A percentile compares a stretch with the other conserved stretches of the same genome.
Conservation (phyloP, 2,888 invertebrate genomes). For the Steinernema carpocapsae region DNA sequence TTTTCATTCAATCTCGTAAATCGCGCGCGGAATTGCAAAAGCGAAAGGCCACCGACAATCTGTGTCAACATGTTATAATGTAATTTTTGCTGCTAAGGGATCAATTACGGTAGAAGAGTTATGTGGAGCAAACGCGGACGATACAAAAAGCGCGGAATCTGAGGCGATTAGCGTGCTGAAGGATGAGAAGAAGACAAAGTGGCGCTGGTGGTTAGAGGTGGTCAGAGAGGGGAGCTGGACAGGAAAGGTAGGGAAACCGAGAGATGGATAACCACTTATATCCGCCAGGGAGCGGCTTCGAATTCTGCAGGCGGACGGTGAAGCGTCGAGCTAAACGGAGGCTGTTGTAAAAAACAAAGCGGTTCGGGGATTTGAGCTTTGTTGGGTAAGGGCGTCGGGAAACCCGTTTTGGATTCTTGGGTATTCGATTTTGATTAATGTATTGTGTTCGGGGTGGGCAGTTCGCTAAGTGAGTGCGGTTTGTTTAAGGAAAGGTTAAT, state of each 20-base stretch:
- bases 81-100: background rate
- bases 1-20: background rate
- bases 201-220: background rate
- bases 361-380: no score
- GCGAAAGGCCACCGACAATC: conserved; percentile 1
- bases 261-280: background rate
- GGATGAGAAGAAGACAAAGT: conserved; percentile 1
- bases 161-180: background rate
- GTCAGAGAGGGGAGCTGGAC: no score
- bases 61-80: conserved; percentile 23
- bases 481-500: no score
- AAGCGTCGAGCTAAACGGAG: no score
- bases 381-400: no score
- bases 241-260: background rate
- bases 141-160: conserved; percentile 27
- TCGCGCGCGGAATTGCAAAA: conserved; percentile 15
- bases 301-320: no score
- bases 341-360: no score
- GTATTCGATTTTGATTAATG: no score
- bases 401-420: no score
- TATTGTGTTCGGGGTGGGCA: no score
- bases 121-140: conserved; percentile 12
- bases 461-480: no score
- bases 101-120: conserved; percentile 31
- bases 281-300: background rate